Evolutionary conservation across 2,888 invertebrate genomes (phyloP), one percentile per base, ranked within the genome.

Genomic region (Smittia sp.): DNA sequence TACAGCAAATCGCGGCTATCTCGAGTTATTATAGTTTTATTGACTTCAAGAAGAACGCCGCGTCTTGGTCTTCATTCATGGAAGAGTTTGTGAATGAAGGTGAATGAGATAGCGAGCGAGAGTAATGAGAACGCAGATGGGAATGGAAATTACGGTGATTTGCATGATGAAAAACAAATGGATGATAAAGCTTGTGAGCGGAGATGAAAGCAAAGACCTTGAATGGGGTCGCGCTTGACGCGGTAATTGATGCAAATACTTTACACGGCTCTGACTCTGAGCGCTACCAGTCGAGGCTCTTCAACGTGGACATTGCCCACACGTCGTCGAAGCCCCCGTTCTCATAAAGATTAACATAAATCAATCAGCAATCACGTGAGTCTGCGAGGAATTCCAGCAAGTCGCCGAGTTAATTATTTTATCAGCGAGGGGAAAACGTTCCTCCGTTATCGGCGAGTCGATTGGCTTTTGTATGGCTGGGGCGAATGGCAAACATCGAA

Each of bases 131-230:
- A 52, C 52, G 15, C 4, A 7, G 58, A 7, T 58, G 58, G 4
- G 46, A 46, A 2, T 46, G 46, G 46, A 46, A 58, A 58, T 58
- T 52, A 15, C 52, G n/a, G 52, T 52, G 52, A 52, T 52, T 52
- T 58, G 58, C 58, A 18, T 58, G 58, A 58, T 58, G 58, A 13
- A 22, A 58, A 22, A 58, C 20, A 58, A 22, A 58, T 58, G 58
- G 22, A n/a, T 58, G 58, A 58, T 46, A 46, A 46, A 46, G n/a
- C 18, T 18, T n/a, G n/a, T n/a, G n/a, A n/a, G n/a, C n/a, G n/a
- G n/a, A n/a, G 18, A 58, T 58, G 58, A 58, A 18, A 58, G 58
- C 58, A 58, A 58, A 58, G 58, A 58, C 58, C 58, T 58, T 58
- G 58, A 58, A 58, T 58, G 58, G 18, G 58, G 58, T 58, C 58